Base-by-base conservation (phyloP, 2,888 invertebrate genomes). In the Sesamia inferens region DNA sequence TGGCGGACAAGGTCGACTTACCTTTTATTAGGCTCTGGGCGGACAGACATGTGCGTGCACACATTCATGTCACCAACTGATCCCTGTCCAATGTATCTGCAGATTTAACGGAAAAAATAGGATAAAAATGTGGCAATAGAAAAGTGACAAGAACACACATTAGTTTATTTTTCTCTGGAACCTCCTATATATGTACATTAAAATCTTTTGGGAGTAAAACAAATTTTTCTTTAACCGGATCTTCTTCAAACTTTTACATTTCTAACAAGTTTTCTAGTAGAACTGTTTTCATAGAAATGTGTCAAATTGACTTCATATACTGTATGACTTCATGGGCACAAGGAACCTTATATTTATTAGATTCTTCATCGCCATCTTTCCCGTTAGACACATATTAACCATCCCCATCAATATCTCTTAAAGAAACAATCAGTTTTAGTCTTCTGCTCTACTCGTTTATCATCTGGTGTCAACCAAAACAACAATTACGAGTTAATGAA, bases 401-500 rank as follows among this genome's bases (percentile, higher is more conserved):
- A 62, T 14, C 22, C 11, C 42, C 42, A 67, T 55, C 22, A 68
- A n/a, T 47, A 54, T 13, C 11, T 5, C 11, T n/a, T 48, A 63
- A 64, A 47, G 0, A 61, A 70, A 51, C 16, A 58, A 70, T 61
- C 10, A 44, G 55, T 79, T 58, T 75, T 22, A 57, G 4, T 51
- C 42, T 19, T 16, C 65, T 16, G 8, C 24, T 44, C 48, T 71
- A 55, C 66, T 47, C 79, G 63, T 63, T 74, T 84, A 87, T 83
- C 90, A 89, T 72, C 89, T 78, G 79, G 84, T 87, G 89, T 90
- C 89, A 85, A 83, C 83, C 87, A 88, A 91, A 88, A 90, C 88
- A 89, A 92, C 90, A 90, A 89, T 89, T 87, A 85, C 77, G 83
- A 85, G 90, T 88, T 88, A 87, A 91, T 88, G 90, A 91, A 91